Base-by-base conservation (phyloP, 2,888 invertebrate genomes). In the Synergus gifuensis region DNA sequence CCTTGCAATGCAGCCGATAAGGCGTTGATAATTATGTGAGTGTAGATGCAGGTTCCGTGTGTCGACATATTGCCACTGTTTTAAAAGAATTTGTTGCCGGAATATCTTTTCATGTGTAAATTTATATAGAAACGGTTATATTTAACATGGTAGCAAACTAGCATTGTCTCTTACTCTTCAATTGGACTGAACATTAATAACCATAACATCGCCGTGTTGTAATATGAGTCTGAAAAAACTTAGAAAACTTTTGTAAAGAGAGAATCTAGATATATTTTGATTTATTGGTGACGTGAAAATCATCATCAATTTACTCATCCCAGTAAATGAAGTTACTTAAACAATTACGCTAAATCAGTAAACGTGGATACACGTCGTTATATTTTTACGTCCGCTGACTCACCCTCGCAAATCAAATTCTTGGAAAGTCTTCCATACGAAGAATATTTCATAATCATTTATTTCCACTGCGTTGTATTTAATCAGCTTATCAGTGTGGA, bases 81-180 rank as follows among this genome's bases (percentile, higher is more conserved):
- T 46, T 12, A 46, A 46, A 46, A 46, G 46, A 12, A 46, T 46
- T 46, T 46, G 46, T 46, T 46, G 11, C 46, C 46, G 14, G 46
- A 46, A 46, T 46, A 7, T 77, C 83, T 82, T 86, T 88, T 88
- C 87, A 87, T 86, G 84, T 88, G 87, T 79, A 87, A 88, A 88
- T 88, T 86, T 16, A 28, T 36, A 36, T 46, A 76, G 73, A 81
- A 46, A 46, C 46, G 46, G 46, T 46, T 46, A 46, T 14, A 12
- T 46, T 46, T 46, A 5, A 46, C 46, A 4, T 46, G 1, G 46
- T 46, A 46, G 11, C 5, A 36, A 36, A 36, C 36, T 36, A 36
- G 5, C 46, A 46, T 14, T 14, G 46, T 46, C 49, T 54, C 4
- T 54, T 54, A 11, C 14, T 54, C 16, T 14, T 0, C 49, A 54